These are phyloP conservation scores for Automeris io DNA, from an alignment of 2,888 invertebrate genomes.

Conservation along the genomic window DNA sequence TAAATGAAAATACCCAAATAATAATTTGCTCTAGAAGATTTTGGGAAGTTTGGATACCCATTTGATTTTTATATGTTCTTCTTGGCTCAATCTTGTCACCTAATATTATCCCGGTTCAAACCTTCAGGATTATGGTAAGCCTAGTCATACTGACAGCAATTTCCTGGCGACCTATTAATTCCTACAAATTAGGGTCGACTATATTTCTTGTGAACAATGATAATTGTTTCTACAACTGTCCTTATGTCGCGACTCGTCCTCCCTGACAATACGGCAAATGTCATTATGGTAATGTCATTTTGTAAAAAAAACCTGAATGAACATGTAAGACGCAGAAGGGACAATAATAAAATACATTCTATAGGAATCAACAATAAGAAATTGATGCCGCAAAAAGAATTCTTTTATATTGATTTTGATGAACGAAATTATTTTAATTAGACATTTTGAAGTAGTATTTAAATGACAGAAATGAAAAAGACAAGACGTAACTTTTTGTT, in stretches of 20 bases:
- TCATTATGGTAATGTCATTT: slow-evolving; percentile 4
- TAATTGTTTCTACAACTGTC: slow-evolving; percentile 14
- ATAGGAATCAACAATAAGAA: neutral
- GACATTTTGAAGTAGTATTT: neutral
- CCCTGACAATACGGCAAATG: neutral
- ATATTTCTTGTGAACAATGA: slow-evolving; percentile 21
- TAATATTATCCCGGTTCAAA: too few relatives aligned
- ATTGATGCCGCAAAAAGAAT: neutral
- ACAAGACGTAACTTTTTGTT: neutral
- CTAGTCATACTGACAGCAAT: neutral
- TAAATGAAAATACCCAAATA: too few relatives aligned
- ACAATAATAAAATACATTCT: neutral
- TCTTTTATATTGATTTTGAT: neutral
- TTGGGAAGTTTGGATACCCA: too few relatives aligned
- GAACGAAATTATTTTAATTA: neutral
- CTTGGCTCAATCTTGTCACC: too few relatives aligned
- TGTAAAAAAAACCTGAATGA: slow-evolving; percentile 2
- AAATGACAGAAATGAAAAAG: neutral
- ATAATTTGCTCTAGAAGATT: too few relatives aligned
- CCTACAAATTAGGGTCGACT: slow-evolving; percentile 10
- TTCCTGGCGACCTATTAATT: slow-evolving; percentile 9
- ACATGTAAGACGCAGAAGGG: neutral
- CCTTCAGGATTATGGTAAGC: too few relatives aligned
- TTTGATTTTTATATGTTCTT: too few relatives aligned
- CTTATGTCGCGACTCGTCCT: slow-evolving; percentile 13